Conservation (phyloP, 2,888 invertebrate species). For the Tyria jacobaeae region DNA sequence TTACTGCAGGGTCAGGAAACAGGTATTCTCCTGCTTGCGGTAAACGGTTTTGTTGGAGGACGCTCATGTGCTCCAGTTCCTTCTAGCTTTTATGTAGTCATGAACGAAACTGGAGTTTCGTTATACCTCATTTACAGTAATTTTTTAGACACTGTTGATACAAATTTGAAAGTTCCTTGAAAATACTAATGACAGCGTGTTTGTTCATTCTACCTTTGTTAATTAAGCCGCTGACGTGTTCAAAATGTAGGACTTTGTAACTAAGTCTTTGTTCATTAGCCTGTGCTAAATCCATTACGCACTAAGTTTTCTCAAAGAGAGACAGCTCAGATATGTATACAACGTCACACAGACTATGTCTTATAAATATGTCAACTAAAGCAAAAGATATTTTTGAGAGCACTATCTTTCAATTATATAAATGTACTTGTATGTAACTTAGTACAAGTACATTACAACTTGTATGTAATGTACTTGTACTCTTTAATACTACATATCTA, state of each 20-base stretch:
- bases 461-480: no score
- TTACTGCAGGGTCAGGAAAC: conserved; percentile 45
- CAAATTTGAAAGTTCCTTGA: neutral
- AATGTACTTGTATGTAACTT: no score
- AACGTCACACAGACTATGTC: neutral
- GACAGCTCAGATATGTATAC: conserved; percentile 9
- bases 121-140: conserved; percentile 32
- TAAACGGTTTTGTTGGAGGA: conserved; percentile 59
- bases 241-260: conserved; percentile 5
- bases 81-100: conserved; percentile 48
- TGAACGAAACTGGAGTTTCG: conserved; percentile 41
- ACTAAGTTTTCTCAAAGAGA: conserved; percentile 2
- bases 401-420: no score
- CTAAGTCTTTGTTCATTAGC: conserved; percentile 9
- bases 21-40: conserved; percentile 51
- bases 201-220: conserved; percentile 13
- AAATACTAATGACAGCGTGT: conserved; percentile 16
- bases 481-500: no score
- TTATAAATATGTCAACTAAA: neutral
- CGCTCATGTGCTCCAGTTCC: conserved; percentile 53
- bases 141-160: conserved; percentile 21
- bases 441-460: no score
- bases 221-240: conserved; percentile 10
- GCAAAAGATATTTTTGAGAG: neutral
- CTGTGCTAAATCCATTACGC: neutral